Base-by-base conservation (phyloP, 2,113 vertebrate species). In the Neolamprologus sp. region DNA sequence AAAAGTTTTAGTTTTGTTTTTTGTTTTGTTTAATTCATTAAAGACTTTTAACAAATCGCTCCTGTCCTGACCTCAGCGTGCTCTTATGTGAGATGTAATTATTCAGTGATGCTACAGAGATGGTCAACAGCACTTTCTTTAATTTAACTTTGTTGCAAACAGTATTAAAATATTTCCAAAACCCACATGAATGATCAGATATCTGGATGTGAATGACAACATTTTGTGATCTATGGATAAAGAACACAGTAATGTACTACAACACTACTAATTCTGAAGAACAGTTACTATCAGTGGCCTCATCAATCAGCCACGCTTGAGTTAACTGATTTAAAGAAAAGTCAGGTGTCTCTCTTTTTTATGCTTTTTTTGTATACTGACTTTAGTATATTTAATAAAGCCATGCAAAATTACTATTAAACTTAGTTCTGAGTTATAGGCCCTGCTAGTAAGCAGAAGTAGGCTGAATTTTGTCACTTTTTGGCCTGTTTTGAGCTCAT, bases 1-100 rank as follows among this genome's bases (percentile, higher is more conserved):
- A 96, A 96, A 94, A 87, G 79, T 71, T 87, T 95, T 93, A 90
- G 85, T 83, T 31, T 60, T 85, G 17, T 90, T 89, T 93, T 82
- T 87, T 57, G 58, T 92, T 84, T 68, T 86, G n/a, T 90, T 90
- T 93, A 87, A 91, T 95, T 94, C 94, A 96, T 96, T 96, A 97
- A 97, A 96, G 87, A 88, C 85, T 94, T 96, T 95, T 82, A 95
- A 95, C 90, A 90, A 87, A 81, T 2, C 9, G 11, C 9, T 51
- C 1, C 5, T 68, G 65, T 73, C 31, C 49, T 68, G 33, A 71
- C 14, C 26, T 49, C n/a, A 2, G 16, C 4, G 35, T 60, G 42
- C 45, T 51, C 14, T 7, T 31, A 71, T 75, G 12, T 45, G 19
- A 42, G 71, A 53, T 13, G 13, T n/a, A 35, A 14, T 68, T 49